Percentiles rank a stretch among this genome's conserved stretches.
phyloP scores from a whole-genome alignment of 2,797 vertebrate species.

The Anas flavirostris region DNA sequence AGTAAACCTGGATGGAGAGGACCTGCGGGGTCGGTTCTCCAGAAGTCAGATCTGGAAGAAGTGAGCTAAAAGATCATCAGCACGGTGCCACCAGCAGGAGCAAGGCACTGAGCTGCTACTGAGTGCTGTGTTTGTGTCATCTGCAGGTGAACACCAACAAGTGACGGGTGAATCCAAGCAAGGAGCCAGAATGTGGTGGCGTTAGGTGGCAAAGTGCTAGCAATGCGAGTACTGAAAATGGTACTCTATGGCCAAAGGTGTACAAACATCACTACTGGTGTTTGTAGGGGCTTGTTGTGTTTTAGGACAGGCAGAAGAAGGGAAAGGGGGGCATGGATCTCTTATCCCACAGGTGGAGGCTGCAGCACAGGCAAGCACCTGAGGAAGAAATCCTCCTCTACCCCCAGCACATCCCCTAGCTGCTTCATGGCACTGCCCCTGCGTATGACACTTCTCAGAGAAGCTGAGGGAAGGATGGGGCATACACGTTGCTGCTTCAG shows the following conservation, averaged over 20 bases:
- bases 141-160: background rate
- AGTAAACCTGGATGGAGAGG: background rate
- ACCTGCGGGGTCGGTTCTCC: background rate
- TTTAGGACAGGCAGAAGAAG: background rate
- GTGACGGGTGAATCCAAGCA: rapidly evolving
- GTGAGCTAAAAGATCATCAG: background rate
- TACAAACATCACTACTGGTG: rapidly evolving
- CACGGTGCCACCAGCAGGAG: rapidly evolving
- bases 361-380: background rate
- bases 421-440: background rate
- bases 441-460: background rate
- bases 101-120: rapidly evolving
- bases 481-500: background rate
- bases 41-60: background rate
- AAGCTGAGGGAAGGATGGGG: background rate
- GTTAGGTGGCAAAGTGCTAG: background rate
- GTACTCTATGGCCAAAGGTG: background rate
- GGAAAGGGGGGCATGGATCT: background rate
- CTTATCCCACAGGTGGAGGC: background rate
- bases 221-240: background rate
- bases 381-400: background rate
- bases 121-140: rapidly evolving
- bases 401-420: background rate
- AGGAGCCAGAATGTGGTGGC: background rate
- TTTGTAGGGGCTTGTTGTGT: background rate